These are phyloP conservation scores for Hydraecia micacea DNA, from an alignment of 2,888 invertebrate genomes.

Conservation along the genomic window DNA sequence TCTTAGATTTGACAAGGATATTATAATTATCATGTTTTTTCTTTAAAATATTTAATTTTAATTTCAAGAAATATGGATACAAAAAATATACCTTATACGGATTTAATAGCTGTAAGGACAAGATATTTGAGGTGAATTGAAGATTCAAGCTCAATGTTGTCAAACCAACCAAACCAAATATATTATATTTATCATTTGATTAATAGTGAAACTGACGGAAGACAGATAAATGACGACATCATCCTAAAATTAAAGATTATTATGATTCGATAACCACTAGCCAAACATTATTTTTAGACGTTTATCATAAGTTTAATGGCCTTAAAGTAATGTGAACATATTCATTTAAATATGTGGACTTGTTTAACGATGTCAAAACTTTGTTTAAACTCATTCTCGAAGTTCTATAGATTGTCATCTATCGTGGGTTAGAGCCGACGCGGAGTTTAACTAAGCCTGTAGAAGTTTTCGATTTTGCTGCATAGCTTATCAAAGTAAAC, in stretches of 20 bases:
- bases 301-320: slow-evolving; percentile 31
- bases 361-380: slow-evolving; percentile 1
- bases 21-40: slow-evolving; percentile 28
- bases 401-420: background rate
- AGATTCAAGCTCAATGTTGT: slow-evolving; percentile 21
- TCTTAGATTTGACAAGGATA: slow-evolving; percentile 34
- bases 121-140: background rate
- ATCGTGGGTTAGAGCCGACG: background rate
- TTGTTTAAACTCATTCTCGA: background rate
- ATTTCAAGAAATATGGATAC: background rate
- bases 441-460: slow-evolving; percentile 16
- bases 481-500: slow-evolving; percentile 17
- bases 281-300: slow-evolving; percentile 37
- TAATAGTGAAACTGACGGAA: slow-evolving; percentile 38
- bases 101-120: background rate
- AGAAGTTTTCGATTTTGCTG: slow-evolving; percentile 28
- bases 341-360: slow-evolving; percentile 31
- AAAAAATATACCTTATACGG: background rate
- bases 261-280: slow-evolving; percentile 28
- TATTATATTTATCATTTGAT: slow-evolving; percentile 20
- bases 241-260: slow-evolving; percentile 34
- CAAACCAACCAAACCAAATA: background rate
- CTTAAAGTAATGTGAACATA: slow-evolving; percentile 17
- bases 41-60: background rate
- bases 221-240: slow-evolving; percentile 40